Conservation (phyloP, 2,113 vertebrate genomes). For the Anolis carolinensis region DNA sequence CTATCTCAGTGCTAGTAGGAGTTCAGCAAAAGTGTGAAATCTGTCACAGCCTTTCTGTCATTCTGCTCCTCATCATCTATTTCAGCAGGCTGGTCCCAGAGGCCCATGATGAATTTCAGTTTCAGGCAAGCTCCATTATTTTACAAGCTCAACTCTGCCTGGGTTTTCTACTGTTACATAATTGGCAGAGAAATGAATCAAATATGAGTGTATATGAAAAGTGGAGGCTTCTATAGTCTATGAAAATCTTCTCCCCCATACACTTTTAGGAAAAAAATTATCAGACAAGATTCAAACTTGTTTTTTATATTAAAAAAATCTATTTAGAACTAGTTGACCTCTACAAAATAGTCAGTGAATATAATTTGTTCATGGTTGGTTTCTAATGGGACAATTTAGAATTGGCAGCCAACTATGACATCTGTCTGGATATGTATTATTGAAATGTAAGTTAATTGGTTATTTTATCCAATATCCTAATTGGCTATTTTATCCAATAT, state of each 20-base stretch:
- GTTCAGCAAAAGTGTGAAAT: slow-evolving; percentile 17
- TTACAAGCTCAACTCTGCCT: neutral
- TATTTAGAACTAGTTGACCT: neutral
- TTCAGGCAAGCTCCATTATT: slow-evolving; percentile 28
- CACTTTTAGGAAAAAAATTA: slow-evolving; percentile 17
- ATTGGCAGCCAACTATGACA: neutral
- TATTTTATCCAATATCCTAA: neutral
- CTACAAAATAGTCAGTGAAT: neutral
- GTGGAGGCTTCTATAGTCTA: neutral
- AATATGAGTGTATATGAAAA: slow-evolving; percentile 34
- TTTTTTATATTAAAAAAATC: neutral
- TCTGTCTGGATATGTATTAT: neutral
- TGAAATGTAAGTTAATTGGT: neutral
- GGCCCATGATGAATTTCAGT: neutral
- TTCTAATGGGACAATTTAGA: neutral
- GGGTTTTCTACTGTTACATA: neutral
- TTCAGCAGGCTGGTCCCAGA: neutral
- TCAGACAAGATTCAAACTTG: neutral
- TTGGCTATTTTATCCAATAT: neutral
- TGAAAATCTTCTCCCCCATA: slow-evolving; percentile 25
- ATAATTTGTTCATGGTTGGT: neutral
- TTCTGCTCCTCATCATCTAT: neutral
- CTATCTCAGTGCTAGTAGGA: neutral
- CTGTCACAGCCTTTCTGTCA: slow-evolving; percentile 9
- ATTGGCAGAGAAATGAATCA: slow-evolving; percentile 13